phyloP scores from a whole-genome alignment of 2,113 vertebrate species.

The Pardalotus punctatus region DNA sequence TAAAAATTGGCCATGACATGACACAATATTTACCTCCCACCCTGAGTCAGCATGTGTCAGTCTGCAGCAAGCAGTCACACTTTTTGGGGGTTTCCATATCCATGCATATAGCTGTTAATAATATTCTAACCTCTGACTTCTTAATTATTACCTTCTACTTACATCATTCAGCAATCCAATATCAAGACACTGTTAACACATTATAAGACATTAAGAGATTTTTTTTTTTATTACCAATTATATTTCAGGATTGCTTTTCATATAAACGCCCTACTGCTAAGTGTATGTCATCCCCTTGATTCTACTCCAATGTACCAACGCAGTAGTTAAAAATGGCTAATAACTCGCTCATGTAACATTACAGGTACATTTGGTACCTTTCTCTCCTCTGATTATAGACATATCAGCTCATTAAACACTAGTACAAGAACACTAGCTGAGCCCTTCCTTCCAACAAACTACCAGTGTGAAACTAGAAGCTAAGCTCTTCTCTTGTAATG shows the following conservation, averaged over 20 bases:
- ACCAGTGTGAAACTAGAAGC: conserved; percentile 41
- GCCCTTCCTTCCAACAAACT: conserved; percentile 59
- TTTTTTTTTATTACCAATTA: conserved; percentile 63
- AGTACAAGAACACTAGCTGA: conserved; percentile 36
- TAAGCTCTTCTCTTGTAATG: conserved; percentile 48
- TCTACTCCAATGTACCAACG: not conserved
- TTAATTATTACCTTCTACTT: conserved; percentile 49
- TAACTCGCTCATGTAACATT: conserved; percentile 62
- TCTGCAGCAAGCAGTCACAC: not conserved
- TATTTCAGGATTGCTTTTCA: conserved; percentile 54
- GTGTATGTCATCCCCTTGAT: conserved; percentile 48
- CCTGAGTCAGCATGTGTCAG: not conserved
- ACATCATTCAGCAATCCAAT: not conserved
- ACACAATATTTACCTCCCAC: not conserved
- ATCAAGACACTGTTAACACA: conserved; percentile 23
- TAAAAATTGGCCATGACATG: not conserved
- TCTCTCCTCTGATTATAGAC: conserved; percentile 47
- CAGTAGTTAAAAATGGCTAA: conserved; percentile 62
- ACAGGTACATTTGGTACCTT: conserved; percentile 64
- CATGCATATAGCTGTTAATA: not conserved
- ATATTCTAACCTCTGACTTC: conserved; percentile 27
- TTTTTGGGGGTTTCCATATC: not conserved
- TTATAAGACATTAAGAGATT: conserved; percentile 48
- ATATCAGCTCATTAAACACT: conserved; percentile 70
- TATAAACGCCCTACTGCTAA: conserved; percentile 36